Evolutionary conservation across 1,140 invertebrate genomes (phyloP), one percentile per base, ranked within the genome.

Genomic region (Pseudomyrmex pallidus): DNA sequence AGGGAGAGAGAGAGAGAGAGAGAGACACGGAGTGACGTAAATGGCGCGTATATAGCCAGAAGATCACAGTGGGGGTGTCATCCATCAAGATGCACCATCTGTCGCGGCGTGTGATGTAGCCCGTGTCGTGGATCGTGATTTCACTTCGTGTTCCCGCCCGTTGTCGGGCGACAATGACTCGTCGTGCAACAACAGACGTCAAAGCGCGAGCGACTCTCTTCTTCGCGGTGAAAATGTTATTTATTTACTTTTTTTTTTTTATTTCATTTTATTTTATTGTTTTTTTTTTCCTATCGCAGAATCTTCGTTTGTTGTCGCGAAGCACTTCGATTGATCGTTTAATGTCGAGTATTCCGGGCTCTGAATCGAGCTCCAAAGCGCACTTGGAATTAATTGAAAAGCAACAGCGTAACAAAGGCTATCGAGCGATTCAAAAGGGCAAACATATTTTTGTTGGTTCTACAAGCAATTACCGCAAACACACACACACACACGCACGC

Each of bases 21-120:
- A 35, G 35, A 35, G 35, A 35, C 5, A 35, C 35, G 35, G 35
- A 56, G 56, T 84, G 83, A 86, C 82, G 82, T 83, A 59, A 77
- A 74, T 61, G 22, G 64, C 78, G 70, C 25, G 25, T 22, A 61
- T 35, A 35, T 35, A 35, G 35, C 35, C 78, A 17, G 25, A 13
- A 3, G 48, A 62, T 74, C 56, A 73, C 35, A 35, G 35, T 35
- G 35, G 46, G 54, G n/a, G 70, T 48, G 70, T 74, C 57, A 74
- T 82, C 61, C 70, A 74, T 74, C 48, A 73, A 54, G 78, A 74
- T 35, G 59, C 46, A 70, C 54, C 78, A 82, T 73, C 62, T 74
- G 57, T 12, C 25, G 70, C 0, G 48, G 17, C 48, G 20, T 25
- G 54, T 13, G 76, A 72, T 57, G 50, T 25, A 57, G 63, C 63